phyloP scores from a whole-genome alignment of 2,888 invertebrate species.

The Dryocosmus kuriphilus region DNA sequence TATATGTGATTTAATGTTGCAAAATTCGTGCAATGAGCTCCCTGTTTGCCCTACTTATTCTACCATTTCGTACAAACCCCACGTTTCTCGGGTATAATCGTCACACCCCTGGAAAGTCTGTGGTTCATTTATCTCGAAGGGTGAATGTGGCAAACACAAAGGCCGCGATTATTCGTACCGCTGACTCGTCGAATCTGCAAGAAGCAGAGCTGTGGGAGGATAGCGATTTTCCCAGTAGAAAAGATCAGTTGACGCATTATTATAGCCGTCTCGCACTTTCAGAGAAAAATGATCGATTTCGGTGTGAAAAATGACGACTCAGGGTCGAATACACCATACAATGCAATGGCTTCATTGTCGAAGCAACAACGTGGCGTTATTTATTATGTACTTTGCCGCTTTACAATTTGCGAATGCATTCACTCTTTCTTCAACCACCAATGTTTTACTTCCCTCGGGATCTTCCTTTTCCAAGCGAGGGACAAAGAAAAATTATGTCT shows the following conservation, averaged over 20 bases:
- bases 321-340: background rate
- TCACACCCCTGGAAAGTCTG: background rate
- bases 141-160: background rate
- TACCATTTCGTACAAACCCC: background rate
- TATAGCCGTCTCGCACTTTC: conserved; percentile 9
- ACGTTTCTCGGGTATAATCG: background rate
- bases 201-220: background rate
- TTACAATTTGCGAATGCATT: background rate
- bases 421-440: background rate
- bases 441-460: background rate
- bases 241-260: conserved; percentile 7
- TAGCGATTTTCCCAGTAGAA: conserved; percentile 9
- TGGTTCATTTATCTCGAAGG: conserved; percentile 33
- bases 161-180: conserved; percentile 7
- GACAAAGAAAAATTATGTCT: conserved; percentile 9
- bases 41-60: background rate
- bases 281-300: conserved; percentile 12
- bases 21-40: background rate
- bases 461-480: background rate
- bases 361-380: background rate
- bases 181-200: conserved; percentile 25
- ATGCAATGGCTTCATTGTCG: background rate
- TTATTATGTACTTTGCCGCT: background rate
- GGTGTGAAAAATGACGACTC: conserved; percentile 5
- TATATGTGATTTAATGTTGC: background rate